Base-by-base conservation (phyloP, 2,888 invertebrate genomes). In the Geotrupes spiniger region DNA sequence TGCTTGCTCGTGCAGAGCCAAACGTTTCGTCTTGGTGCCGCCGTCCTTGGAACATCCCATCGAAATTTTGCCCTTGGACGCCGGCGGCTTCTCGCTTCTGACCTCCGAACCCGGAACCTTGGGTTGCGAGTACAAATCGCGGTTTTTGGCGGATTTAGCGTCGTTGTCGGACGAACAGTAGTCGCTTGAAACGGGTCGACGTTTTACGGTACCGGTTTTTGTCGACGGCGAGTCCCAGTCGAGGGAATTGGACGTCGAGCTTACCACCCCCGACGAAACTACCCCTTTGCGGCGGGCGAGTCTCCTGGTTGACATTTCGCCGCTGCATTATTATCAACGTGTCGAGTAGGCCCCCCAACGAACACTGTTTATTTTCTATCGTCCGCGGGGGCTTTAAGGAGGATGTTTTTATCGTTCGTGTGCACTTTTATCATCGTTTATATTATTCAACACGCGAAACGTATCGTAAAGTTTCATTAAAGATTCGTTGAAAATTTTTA, bases 211-310 rank as follows among this genome's bases (percentile, higher is more conserved):
- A 9, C 86, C 86, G 1, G 86, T 87, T 65, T 79, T 79, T 21
- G 80, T 74, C 15, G 85, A 85, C 27, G 85, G 83, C 15, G 82
- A 84, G 67, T 87, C 86, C 85, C 86, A 87, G 66, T 87, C 87
- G 54, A 83, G 70, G 31, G 71, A 70, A 55, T 68, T 69, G 29
- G 58, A 54, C n/a, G 48, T 26, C 21, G 58, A 42, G 28, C 49
- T 45, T 49, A 55, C 51, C 15, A 42, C 36, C 41, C 46, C 47
- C 47, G 57, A 52, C 27, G 59, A 57, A 47, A 60, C 62, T 43
- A 59, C 58, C 45, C 61, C 62, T 53, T 57, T 64, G 53, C 59
- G 61, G 43, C 60, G 57, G 11, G 42, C 52, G 11, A 56, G 48
- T 56, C 58, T 59, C 46, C 52, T 58, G 28, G 45, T 40, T 45